Conservation (phyloP, 2,888 invertebrate species). For the Lordiphosa andalusiaca region DNA sequence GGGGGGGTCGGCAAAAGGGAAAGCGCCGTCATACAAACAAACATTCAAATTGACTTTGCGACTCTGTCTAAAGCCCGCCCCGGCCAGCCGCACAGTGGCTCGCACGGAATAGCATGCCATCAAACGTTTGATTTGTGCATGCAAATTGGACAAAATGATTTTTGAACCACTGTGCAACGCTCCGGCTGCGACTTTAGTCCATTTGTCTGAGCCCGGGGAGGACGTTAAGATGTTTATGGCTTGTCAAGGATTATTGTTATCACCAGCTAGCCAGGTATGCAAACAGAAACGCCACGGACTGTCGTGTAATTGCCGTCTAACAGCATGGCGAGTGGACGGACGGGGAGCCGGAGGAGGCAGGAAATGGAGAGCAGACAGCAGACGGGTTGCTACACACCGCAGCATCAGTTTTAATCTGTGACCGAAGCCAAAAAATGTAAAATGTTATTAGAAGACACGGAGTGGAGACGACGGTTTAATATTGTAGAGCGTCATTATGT, state of each 20-base stretch:
- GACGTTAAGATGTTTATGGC: conserved; percentile 68
- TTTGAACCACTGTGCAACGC: neutral
- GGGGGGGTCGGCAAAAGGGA: conserved; percentile 13
- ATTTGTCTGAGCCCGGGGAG: conserved; percentile 53
- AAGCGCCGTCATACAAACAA: conserved; percentile 29
- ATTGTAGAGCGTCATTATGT: too few relatives aligned
- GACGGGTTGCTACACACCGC: conserved; percentile 11
- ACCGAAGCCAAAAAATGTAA: conserved; percentile 23
- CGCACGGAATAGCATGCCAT: too few relatives aligned
- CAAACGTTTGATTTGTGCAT: too few relatives aligned
- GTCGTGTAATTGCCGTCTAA: conserved; percentile 65
- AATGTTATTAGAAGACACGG: conserved; percentile 14
- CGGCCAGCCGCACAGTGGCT: too few relatives aligned
- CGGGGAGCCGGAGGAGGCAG: conserved; percentile 1
- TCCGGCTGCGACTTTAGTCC: conserved; percentile 42
- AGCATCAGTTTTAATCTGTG: conserved; percentile 54
- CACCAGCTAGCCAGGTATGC: conserved; percentile 73
- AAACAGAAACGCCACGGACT: conserved; percentile 47
- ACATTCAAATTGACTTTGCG: conserved; percentile 69
- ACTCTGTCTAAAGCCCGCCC: conserved; percentile 13
- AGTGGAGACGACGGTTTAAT: too few relatives aligned
- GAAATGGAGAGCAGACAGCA: neutral
- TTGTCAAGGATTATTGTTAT: conserved; percentile 75
- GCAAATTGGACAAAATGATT: too few relatives aligned
- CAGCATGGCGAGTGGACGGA: conserved; percentile 27